A percentile compares a stretch with the other conserved stretches of the same genome.
These are phyloP conservation scores for Perognathus longimembris DNA, from an alignment of 2,113 vertebrate species.

Conservation along the genomic window DNA sequence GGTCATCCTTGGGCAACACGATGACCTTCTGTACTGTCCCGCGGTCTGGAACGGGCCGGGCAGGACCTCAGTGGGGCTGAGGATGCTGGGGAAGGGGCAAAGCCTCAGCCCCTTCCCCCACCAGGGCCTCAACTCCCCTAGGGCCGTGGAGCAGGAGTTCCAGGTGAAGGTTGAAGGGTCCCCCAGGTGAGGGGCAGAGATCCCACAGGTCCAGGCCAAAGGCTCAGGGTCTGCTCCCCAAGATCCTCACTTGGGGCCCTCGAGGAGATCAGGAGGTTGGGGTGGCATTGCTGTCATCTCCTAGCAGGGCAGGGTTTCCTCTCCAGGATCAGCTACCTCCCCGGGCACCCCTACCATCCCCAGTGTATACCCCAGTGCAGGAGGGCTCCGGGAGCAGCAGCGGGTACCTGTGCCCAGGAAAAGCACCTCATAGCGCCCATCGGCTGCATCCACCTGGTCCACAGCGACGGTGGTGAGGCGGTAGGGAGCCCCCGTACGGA, in stretches of 20 bases:
- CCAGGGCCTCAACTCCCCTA: constrained; percentile 48
- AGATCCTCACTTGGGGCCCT: neutral
- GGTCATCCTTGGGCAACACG: constrained; percentile 96
- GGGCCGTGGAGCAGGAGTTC: constrained; percentile 28
- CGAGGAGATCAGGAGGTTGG: neutral
- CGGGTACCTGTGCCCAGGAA: constrained; percentile 99
- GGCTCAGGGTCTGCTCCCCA: neutral
- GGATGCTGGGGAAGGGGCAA: constrained; percentile 66
- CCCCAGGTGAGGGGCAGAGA: neutral
- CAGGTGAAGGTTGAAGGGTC: neutral
- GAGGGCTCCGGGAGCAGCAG: constrained; percentile 78
- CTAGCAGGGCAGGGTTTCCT: neutral
- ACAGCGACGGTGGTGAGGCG: constrained; percentile 98
- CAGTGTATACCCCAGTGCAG: constrained; percentile 32
- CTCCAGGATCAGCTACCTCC: neutral
- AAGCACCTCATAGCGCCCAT: constrained; percentile 98
- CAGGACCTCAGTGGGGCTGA: constrained; percentile 77
- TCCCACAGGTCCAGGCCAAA: neutral
- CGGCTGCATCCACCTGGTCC: constrained; percentile 98
- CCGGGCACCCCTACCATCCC: neutral
- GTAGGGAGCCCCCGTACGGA: constrained; percentile 96
- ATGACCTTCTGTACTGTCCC: constrained; percentile 99
- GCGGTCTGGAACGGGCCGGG: constrained; percentile 89
- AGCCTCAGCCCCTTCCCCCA: constrained; percentile 73
- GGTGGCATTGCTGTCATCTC: neutral